Conservation (phyloP, 2,797 vertebrate species). For the Sciurus vulgaris region DNA sequence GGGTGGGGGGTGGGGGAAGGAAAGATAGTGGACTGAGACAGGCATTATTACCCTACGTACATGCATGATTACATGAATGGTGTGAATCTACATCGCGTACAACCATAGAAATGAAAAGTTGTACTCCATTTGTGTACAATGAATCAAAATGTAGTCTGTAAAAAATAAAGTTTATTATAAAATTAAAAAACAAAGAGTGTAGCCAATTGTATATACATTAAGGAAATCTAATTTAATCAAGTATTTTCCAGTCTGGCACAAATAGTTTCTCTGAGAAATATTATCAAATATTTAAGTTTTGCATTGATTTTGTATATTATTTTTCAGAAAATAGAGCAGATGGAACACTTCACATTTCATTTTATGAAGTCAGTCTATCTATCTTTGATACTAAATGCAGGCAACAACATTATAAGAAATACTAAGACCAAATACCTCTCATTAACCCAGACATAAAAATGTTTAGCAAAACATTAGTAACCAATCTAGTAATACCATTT, state of each 20-base stretch:
- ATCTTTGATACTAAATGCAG: neutral
- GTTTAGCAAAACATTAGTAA: neutral
- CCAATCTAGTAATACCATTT: neutral
- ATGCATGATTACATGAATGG: too few species aligned
- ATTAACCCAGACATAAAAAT: neutral
- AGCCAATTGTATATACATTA: neutral
- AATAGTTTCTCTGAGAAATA: neutral
- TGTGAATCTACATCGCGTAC: too few species aligned
- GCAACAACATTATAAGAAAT: neutral
- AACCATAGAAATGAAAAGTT: too few species aligned
- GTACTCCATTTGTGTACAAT: too few species aligned
- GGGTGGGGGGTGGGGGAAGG: too few species aligned
- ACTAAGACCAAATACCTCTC: neutral
- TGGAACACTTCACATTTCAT: neutral
- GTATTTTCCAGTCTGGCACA: neutral
- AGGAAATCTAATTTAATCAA: neutral
- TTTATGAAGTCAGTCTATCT: neutral
- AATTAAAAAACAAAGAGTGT: neutral
- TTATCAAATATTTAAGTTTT: neutral
- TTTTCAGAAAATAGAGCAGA: slow-evolving; percentile 30
- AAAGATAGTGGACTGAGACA: too few species aligned
- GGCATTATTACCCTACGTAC: too few species aligned
- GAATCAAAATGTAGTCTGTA: too few species aligned
- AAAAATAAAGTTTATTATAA: too few species aligned
- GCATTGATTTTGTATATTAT: neutral